These are phyloP conservation scores for Phodopus roborovskii DNA, from an alignment of 2,113 vertebrate genomes.

Conservation along the genomic window DNA sequence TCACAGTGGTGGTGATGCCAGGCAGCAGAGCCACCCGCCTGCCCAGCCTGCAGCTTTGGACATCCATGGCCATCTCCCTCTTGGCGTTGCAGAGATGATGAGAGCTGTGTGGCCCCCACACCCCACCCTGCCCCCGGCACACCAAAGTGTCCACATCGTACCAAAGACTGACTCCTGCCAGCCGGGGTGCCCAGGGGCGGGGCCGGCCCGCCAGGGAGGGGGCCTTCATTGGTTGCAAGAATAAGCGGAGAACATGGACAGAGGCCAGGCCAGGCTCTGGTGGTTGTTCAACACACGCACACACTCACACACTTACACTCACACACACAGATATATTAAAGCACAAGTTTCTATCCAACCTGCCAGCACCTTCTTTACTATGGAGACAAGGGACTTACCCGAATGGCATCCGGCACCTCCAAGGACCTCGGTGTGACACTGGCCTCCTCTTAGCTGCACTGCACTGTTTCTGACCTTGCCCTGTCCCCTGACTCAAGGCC, in stretches of 20 bases:
- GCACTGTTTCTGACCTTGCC: slow-evolving; percentile 1
- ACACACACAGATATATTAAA: slow-evolving; percentile 86
- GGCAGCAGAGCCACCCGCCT: slow-evolving; percentile 73
- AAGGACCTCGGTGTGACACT: not conserved
- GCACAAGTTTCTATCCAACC: slow-evolving; percentile 91
- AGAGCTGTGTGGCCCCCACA: slow-evolving; percentile 80
- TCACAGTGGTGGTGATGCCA: slow-evolving; percentile 88
- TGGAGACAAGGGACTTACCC: slow-evolving; percentile 73
- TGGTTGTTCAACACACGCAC: slow-evolving; percentile 80
- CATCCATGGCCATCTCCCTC: slow-evolving; percentile 85
- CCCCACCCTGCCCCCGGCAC: slow-evolving; percentile 87
- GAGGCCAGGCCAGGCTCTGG: slow-evolving; percentile 82
- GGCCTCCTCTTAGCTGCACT: not conserved
- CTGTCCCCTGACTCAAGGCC: slow-evolving; percentile 9
- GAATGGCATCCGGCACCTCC: not conserved
- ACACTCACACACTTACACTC: slow-evolving; percentile 48
- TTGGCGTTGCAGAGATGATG: slow-evolving; percentile 89
- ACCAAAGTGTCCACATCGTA: slow-evolving; percentile 91
- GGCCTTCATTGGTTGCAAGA: slow-evolving; percentile 71
- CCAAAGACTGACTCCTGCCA: slow-evolving; percentile 89
- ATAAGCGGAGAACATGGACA: slow-evolving; percentile 73
- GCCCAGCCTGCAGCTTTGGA: slow-evolving; percentile 76
- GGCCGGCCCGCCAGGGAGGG: slow-evolving; percentile 83
- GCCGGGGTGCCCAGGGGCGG: slow-evolving; percentile 86
- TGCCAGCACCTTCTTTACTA: slow-evolving; percentile 87